Evolutionary conservation across 1,140 invertebrate genomes (phyloP).

Genomic region (Papilio machaon): DNA sequence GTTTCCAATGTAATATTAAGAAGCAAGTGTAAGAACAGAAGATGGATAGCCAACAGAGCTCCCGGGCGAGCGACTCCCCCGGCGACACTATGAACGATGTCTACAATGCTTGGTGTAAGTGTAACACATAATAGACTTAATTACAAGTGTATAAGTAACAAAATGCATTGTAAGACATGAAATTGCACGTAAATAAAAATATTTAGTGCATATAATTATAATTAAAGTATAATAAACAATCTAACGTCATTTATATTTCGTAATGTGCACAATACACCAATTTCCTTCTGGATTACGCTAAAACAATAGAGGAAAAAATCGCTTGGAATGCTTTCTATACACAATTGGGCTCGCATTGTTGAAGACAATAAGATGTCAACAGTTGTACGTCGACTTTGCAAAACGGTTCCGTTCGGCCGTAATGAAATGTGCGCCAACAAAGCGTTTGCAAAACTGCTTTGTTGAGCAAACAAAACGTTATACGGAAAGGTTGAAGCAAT

Average conservation of each 20-base stretch:
- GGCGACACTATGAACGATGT: conserved; percentile 82
- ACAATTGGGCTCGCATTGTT: conserved; percentile 46
- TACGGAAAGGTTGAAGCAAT: conserved; percentile 5
- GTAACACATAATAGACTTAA: not conserved
- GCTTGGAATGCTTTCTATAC: conserved; percentile 36
- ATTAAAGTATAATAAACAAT: no score
- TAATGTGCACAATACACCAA: not conserved
- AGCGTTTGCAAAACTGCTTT: conserved; percentile 28
- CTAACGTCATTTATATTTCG: conserved; percentile 29
- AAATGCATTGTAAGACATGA: no score
- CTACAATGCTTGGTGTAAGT: conserved; percentile 82
- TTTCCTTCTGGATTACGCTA: conserved; percentile 10
- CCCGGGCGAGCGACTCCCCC: conserved; percentile 72
- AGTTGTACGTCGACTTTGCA: conserved; percentile 45
- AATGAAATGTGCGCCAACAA: conserved; percentile 31
- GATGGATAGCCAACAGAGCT: conserved; percentile 67
- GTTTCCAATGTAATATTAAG: conserved; percentile 15
- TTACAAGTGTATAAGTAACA: not conserved
- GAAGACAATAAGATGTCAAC: conserved; percentile 48
- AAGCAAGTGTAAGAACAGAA: conserved; percentile 40
- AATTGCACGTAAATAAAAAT: no score
- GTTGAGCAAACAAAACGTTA: conserved; percentile 1
- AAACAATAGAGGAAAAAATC: conserved; percentile 34
- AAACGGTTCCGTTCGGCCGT: conserved; percentile 44
- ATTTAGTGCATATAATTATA: no score